phyloP scores from a whole-genome alignment of 2,113 vertebrate species.

The Lampris megalopsis region DNA sequence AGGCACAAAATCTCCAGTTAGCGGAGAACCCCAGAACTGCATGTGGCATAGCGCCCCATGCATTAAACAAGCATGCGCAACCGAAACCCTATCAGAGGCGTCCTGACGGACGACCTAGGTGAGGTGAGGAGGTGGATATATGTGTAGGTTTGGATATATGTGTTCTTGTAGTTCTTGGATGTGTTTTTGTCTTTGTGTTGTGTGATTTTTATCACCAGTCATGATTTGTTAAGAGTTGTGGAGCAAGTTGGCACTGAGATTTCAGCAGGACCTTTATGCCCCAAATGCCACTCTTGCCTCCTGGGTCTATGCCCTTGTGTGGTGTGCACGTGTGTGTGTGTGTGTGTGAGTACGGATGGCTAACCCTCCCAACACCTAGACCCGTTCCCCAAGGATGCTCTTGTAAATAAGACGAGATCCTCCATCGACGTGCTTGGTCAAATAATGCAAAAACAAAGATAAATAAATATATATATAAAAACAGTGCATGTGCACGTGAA shows the following conservation, averaged over 20 bases:
- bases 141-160: too few species aligned
- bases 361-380: not conserved
- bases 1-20: too few species aligned
- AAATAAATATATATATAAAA: not conserved
- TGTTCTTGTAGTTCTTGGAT: too few species aligned
- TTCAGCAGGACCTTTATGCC: slow-evolving; percentile 60
- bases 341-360: slow-evolving; percentile 6
- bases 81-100: too few species aligned
- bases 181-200: too few species aligned
- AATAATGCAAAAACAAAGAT: not conserved
- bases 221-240: not conserved
- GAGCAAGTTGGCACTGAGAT: slow-evolving; percentile 30
- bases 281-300: slow-evolving; percentile 68
- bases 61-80: too few species aligned
- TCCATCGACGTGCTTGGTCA: not conserved
- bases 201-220: too few species aligned
- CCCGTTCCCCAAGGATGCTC: not conserved
- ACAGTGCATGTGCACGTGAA: too few species aligned
- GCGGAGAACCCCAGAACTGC: too few species aligned
- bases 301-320: slow-evolving; percentile 52
- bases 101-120: too few species aligned
- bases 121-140: too few species aligned
- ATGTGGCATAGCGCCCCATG: too few species aligned
- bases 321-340: slow-evolving; percentile 15
- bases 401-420: not conserved